A percentile compares a stretch with the other conserved stretches of the same genome.
Conservation (phyloP, 53 echinoderm and acorn worm genomes). For the Holothuria leucospilota region DNA sequence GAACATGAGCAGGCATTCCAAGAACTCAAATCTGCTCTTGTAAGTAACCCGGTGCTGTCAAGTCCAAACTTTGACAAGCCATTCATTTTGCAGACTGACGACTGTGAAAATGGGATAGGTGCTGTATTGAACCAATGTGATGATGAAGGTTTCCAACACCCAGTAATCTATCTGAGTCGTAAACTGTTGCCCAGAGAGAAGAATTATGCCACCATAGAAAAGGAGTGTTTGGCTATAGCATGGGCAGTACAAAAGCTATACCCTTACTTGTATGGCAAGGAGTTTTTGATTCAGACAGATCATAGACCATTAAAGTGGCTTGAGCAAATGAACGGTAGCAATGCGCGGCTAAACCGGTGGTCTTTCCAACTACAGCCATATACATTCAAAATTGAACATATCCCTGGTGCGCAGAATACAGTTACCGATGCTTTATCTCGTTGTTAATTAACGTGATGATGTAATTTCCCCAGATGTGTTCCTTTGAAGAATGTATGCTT, state of each 20-base stretch:
- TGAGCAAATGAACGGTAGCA: slow-evolving; percentile 38
- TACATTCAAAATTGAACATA: slow-evolving; percentile 53
- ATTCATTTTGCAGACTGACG: slow-evolving; percentile 70
- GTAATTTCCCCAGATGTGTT: no score
- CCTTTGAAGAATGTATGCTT: no score
- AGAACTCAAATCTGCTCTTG: slow-evolving; percentile 45
- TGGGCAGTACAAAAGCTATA: slow-evolving; percentile 64
- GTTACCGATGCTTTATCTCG: no score
- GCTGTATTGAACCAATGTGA: slow-evolving; percentile 66
- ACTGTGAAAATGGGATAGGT: slow-evolving; percentile 65
- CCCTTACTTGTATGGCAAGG: slow-evolving; percentile 58
- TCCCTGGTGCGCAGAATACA: slow-evolving; percentile 25
- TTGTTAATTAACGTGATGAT: no score
- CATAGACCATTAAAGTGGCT: slow-evolving; percentile 70
- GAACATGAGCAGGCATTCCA: slow-evolving; percentile 64
- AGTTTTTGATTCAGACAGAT: slow-evolving; percentile 66
- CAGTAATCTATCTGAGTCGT: slow-evolving; percentile 53
- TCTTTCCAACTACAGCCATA: slow-evolving; percentile 61
- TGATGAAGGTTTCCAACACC: slow-evolving; percentile 54
- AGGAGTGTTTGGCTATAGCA: slow-evolving; percentile 71
- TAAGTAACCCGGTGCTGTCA: slow-evolving; percentile 42
- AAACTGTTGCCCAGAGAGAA: slow-evolving; percentile 53
- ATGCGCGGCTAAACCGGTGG: slow-evolving; percentile 66
- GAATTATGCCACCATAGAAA: slow-evolving; percentile 68
- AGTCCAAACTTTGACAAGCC: slow-evolving; percentile 54